Percentiles rank a stretch among this genome's conserved stretches.
Evolutionary conservation across 2,113 vertebrate genomes (phyloP).

Genomic region (Grammomys dolichurus): DNA sequence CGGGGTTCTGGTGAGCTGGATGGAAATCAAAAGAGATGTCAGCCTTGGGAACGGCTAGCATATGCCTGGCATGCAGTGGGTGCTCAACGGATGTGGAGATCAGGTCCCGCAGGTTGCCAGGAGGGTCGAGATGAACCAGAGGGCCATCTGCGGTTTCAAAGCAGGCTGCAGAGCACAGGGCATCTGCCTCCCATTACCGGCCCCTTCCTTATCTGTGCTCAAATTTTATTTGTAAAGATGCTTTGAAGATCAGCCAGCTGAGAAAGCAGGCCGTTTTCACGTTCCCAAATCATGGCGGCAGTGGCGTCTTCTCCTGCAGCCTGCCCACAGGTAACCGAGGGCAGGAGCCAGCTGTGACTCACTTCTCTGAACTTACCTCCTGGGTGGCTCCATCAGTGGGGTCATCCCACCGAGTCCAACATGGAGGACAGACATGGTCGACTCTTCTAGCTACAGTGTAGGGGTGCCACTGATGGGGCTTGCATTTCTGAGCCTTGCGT

Average conservation of each 20-base stretch:
- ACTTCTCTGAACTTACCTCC: not conserved
- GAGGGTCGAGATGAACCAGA: conserved; percentile 56
- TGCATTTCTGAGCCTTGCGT: not conserved
- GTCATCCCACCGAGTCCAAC: not conserved
- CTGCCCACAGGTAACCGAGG: conserved; percentile 62
- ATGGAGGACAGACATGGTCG: not conserved
- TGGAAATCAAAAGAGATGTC: not conserved
- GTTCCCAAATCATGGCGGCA: conserved; percentile 34
- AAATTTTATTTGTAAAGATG: conserved; percentile 77
- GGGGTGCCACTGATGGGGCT: not conserved
- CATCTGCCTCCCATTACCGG: conserved; percentile 83
- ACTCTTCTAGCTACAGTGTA: not conserved
- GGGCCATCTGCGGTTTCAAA: conserved; percentile 84
- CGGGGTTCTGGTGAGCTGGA: not conserved
- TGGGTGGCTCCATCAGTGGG: not conserved
- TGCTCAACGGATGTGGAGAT: not conserved
- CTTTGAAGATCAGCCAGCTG: conserved; percentile 78
- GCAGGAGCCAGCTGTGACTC: not conserved
- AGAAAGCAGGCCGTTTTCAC: conserved; percentile 73
- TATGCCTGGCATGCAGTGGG: not conserved
- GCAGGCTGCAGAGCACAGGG: conserved; percentile 64
- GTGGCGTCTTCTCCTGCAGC: conserved; percentile 2
- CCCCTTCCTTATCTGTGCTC: conserved; percentile 80
- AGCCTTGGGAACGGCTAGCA: not conserved
- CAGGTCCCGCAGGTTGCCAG: not conserved